Evolutionary conservation across 2,113 vertebrate genomes (phyloP).

Genomic region (Anser brachyrhynchus): DNA sequence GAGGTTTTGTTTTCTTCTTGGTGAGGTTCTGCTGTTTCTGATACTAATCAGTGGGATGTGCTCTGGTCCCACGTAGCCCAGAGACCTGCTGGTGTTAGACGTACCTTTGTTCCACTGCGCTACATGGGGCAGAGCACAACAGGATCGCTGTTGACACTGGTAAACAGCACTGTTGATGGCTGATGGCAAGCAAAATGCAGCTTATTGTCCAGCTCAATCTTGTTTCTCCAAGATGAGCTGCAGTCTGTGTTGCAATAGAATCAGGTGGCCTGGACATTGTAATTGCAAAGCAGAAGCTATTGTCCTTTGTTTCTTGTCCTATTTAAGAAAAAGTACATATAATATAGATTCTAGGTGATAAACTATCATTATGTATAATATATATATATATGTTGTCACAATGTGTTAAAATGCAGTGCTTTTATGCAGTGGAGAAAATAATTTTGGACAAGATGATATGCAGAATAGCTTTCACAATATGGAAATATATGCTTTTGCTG

Average conservation of each 20-base stretch:
- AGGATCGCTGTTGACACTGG: neutral
- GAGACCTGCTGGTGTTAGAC: neutral
- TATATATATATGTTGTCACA: neutral
- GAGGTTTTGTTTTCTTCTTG: neutral
- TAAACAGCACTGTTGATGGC: neutral
- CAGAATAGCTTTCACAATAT: neutral
- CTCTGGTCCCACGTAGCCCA: neutral
- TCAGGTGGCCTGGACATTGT: neutral
- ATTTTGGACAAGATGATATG: neutral
- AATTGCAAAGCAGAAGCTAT: neutral
- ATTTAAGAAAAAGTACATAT: neutral
- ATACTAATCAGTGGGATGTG: neutral
- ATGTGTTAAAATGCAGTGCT: neutral
- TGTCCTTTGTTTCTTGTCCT: neutral
- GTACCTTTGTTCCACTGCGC: neutral
- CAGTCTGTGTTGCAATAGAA: neutral
- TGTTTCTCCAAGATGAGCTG: neutral
- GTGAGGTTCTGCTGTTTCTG: neutral
- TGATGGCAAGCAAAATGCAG: neutral
- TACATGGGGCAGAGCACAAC: fast-evolving
- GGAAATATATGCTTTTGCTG: neutral
- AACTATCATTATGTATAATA: neutral
- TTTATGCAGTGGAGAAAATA: neutral
- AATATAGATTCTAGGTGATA: neutral
- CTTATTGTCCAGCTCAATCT: neutral